These are phyloP conservation scores for Eolophus roseicapilla DNA, from an alignment of 2,113 vertebrate species.

Conservation along the genomic window DNA sequence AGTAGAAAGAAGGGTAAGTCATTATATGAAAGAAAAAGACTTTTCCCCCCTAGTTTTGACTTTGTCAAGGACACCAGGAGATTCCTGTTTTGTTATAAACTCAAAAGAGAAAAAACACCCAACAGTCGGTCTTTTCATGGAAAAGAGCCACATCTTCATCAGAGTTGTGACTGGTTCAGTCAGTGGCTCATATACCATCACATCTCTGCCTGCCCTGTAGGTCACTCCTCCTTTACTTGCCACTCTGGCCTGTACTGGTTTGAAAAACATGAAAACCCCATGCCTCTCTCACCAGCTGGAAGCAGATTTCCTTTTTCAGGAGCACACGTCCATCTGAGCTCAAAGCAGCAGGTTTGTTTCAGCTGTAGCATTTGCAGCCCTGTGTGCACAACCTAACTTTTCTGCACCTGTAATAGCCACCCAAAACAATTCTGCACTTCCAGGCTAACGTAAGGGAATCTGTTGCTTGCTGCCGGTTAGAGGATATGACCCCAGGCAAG, in stretches of 20 bases:
- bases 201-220: background rate
- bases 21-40: background rate
- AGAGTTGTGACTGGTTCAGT: background rate
- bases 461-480: background rate
- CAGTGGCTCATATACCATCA: background rate
- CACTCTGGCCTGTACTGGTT: background rate
- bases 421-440: background rate
- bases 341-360: background rate
- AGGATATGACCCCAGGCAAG: background rate
- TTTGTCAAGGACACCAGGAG: background rate
- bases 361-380: background rate
- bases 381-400: background rate
- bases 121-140: background rate
- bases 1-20: background rate
- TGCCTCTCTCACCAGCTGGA: background rate
- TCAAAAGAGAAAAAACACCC: background rate
- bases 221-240: background rate
- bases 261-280: background rate
- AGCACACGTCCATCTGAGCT: rapidly evolving
- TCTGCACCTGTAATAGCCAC: rapidly evolving
- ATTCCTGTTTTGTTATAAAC: background rate
- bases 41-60: background rate
- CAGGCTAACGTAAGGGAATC: background rate
- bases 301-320: background rate
- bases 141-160: background rate